These are phyloP conservation scores for Pimpla rufipes DNA, from an alignment of 2,888 invertebrate genomes.

Conservation along the genomic window DNA sequence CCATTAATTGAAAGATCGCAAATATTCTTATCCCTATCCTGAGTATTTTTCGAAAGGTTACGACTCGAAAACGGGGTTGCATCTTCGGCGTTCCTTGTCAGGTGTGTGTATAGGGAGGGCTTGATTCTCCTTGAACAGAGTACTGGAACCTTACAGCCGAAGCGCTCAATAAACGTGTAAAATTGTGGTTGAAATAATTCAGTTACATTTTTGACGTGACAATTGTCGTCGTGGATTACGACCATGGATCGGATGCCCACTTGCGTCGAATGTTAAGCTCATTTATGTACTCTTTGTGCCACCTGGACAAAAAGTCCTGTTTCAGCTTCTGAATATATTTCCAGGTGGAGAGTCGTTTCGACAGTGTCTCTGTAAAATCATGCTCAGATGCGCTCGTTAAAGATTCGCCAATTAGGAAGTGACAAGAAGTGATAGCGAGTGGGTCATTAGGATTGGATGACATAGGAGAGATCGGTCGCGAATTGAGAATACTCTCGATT, in stretches of 20 bases:
- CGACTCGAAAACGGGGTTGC: too few species aligned
- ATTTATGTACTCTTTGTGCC: conserved; percentile 67
- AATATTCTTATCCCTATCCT: too few species aligned
- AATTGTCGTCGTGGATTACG: conserved; percentile 40
- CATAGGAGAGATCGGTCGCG: conserved; percentile 35
- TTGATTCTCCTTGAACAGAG: too few species aligned
- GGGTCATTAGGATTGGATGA: conserved; percentile 38
- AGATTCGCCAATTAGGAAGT: conserved; percentile 48
- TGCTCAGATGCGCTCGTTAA: conserved; percentile 42
- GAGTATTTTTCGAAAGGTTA: too few species aligned
- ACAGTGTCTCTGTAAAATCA: conserved; percentile 25
- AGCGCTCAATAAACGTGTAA: too few species aligned
- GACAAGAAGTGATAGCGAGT: conserved; percentile 31
- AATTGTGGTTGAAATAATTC: too few species aligned
- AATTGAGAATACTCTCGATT: conserved; percentile 40
- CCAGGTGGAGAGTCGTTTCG: conserved; percentile 58
- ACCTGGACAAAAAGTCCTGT: conserved; percentile 68
- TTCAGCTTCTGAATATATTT: conserved; percentile 67
- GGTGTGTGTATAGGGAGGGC: too few species aligned
- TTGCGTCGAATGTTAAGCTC: conserved; percentile 64
- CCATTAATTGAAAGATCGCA: too few species aligned
- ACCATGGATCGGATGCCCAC: conserved; percentile 61
- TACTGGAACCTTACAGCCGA: too few species aligned
- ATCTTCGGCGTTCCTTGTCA: conserved; percentile 52
- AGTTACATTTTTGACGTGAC: too few species aligned